These are phyloP conservation scores for Calypte anna DNA, from an alignment of 2,113 vertebrate species.

Conservation along the genomic window DNA sequence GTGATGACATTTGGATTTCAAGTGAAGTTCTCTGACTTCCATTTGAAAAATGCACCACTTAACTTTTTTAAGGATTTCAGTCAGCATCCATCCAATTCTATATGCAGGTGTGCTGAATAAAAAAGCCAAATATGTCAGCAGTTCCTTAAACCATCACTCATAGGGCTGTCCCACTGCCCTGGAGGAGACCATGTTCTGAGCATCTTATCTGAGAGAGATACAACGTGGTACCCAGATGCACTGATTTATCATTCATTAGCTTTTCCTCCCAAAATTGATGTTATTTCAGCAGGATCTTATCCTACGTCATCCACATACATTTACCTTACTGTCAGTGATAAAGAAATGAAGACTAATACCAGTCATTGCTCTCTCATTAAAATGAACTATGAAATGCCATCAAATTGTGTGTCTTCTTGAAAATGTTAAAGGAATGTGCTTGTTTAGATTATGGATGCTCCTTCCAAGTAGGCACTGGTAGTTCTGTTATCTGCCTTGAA, in stretches of 20 bases:
- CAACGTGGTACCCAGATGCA: neutral
- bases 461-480: neutral
- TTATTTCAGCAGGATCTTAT: neutral
- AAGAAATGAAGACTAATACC: neutral
- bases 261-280: neutral
- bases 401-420: neutral
- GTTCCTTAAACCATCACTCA: neutral
- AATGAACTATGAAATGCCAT: neutral
- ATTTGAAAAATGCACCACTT: neutral
- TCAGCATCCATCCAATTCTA: neutral
- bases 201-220: neutral
- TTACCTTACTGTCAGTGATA: neutral
- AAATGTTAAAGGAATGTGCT: neutral
- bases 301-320: rapidly evolving
- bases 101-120: neutral
- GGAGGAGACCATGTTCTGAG: neutral
- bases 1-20: neutral
- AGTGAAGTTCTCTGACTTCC: neutral
- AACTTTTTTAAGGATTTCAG: neutral
- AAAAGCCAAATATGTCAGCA: neutral
- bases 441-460: neutral
- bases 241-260: neutral
- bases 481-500: neutral
- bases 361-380: neutral
- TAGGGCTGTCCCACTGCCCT: neutral